phyloP scores from a whole-genome alignment of 2,113 vertebrate genomes.

The Syrrhaptes paradoxus region DNA sequence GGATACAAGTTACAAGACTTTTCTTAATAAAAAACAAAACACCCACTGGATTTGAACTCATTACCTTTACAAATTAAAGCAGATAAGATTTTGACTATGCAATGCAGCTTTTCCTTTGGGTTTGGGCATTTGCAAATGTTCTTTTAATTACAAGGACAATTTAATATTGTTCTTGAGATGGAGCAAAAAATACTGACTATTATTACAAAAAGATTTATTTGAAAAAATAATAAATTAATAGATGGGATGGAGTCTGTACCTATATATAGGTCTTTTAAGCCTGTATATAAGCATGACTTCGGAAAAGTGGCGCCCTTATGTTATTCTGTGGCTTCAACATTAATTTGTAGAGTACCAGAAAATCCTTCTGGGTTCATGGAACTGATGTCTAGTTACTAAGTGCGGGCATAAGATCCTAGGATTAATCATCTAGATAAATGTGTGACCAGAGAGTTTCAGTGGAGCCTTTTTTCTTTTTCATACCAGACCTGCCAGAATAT shows the following conservation, averaged over 20 bases:
- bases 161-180: not conserved
- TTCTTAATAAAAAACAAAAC: conserved; percentile 14
- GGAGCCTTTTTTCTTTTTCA: not conserved
- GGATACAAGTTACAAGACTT: not conserved
- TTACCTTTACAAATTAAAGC: conserved; percentile 26
- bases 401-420: not conserved
- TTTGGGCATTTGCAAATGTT: conserved; percentile 12
- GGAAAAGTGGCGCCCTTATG: not conserved
- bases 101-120: not conserved
- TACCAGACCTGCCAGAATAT: not conserved
- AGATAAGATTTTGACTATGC: conserved; percentile 13
- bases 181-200: not conserved
- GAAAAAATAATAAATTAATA: accelerated
- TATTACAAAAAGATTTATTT: not conserved
- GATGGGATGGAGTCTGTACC: not conserved
- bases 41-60: conserved; percentile 40
- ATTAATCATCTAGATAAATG: not conserved
- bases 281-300: not conserved
- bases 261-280: not conserved
- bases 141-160: not conserved
- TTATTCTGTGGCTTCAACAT: not conserved
- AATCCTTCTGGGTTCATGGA: not conserved
- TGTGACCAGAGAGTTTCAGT: not conserved
- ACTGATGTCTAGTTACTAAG: not conserved
- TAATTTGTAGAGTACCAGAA: not conserved